These are phyloP conservation scores for Paragorgia papillata DNA, from an alignment of 92 coral and sea anemone genomes.

Conservation along the genomic window DNA sequence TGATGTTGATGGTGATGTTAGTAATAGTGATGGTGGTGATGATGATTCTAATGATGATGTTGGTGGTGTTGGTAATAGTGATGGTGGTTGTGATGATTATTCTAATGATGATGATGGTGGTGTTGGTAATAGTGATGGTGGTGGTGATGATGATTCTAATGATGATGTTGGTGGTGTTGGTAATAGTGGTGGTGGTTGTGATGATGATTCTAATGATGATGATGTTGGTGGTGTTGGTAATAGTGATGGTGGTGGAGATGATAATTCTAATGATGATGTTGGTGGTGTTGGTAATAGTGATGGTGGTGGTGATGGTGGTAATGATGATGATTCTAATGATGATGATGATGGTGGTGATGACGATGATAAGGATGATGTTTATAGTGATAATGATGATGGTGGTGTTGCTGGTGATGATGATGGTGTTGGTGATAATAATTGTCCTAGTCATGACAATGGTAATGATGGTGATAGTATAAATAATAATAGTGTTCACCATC, in stretches of 20 bases:
- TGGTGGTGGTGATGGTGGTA: neutral
- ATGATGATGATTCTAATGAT: too few species aligned
- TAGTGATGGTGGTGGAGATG: neutral
- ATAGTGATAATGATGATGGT: neutral
- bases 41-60: constrained; percentile 18
- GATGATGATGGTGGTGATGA: too few species aligned
- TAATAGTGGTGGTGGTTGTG: neutral
- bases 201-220: constrained; percentile 12
- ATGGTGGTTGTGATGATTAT: constrained; percentile 2
- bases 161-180: neutral
- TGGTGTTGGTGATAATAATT: constrained; percentile 1
- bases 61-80: constrained; percentile 10
- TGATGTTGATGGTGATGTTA: constrained; percentile 22
- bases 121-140: constrained; percentile 2
- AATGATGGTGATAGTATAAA: constrained; percentile 9
- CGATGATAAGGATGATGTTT: neutral
- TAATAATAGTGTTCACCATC: neutral
- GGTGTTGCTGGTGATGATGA: constrained; percentile 19
- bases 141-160: neutral
- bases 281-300: neutral
- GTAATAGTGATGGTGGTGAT: constrained; percentile 20
- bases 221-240: neutral
- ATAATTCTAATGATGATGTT: too few species aligned
- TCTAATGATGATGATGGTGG: neutral
- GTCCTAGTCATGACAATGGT: neutral